Base-by-base conservation (phyloP, 2,113 vertebrate genomes). In the Lophochroa leadbeateri region DNA sequence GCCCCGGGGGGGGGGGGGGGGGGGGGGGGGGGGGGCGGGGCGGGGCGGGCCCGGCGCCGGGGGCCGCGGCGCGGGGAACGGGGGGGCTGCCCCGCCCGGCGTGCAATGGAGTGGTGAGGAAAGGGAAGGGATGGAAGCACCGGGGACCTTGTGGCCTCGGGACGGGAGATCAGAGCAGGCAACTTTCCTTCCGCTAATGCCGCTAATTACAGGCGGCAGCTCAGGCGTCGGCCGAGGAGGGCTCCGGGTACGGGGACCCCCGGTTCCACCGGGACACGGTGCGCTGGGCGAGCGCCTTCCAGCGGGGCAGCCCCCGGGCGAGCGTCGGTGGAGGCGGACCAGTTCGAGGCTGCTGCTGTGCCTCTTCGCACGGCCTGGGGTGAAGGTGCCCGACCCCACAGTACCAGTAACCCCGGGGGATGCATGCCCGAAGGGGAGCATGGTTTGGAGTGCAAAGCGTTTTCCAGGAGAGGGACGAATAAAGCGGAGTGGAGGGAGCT, bases 141-240 rank as follows among this genome's bases (percentile, higher is more conserved):
- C 39, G n/a, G 31, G 61, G 81, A 85, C 77, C 85, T 86, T 35
- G 85, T 70, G 92, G 90, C 93, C 85, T 92, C 83, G 27, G 86
- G 86, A 46, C 27, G 50, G 64, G 70, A 87, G 95, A 97, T 90
- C 86, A 84, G 91, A 82, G 75, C 81, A 6, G 74, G 94, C 74
- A 76, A 95, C 88, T 96, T 95, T 89, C 92, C 63, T 96, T 31
- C 85, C 37, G 33, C 84, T 97, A 94, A 95, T 90, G 85, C 91
- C 29, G 92, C 94, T 95, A 97, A 95, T 97, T 94, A 96, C 75
- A 3, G 68, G 55, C 63, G 33, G 86, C 76, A 37, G 69, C 68
- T 67, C 69, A 17, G 60, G 33, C 49, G 71, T 25, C 39, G 35
- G 77, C 37, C 16, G 12, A 24, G 37, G 57, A 67, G 50, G 39